Evolutionary conservation across 2,797 vertebrate genomes (phyloP), one percentile per base, ranked within the genome.

Genomic region (Mormyrops attenuatus): DNA sequence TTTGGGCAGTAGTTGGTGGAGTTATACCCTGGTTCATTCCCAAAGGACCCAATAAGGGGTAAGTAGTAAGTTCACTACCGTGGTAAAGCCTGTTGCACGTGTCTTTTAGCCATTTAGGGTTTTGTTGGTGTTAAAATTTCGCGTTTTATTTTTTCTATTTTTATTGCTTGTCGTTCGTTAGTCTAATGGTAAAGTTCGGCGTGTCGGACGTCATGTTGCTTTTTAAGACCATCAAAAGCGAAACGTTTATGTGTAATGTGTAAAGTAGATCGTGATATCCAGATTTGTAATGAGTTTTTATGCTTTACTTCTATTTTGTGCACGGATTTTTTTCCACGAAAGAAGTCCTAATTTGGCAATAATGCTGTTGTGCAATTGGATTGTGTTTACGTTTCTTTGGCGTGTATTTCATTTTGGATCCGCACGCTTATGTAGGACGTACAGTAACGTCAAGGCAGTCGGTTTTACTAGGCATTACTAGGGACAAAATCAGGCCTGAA

Each of bases 41-140:
- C 0, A 99, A 98, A 94, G 98, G 97, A 92, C 98, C 98, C 0
- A 99, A 99, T 94, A 95, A 96, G 93, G 98, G 98, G 98, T 99
- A 92, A 97, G 49, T 26, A 6, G 90, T 92, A 94, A 95, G 95
- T 95, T 91, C 13, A 0, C 34, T 85, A 92, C 93, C 92, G 49
- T n/a, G 13, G 49, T 73, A 52, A 88, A 77, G 69, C 69, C 3
- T 77, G 13, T 77, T 34, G 5, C 73, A 41, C 73, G 38, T 80
- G n/a, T 80, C 15, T 80, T 30, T 38, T 26, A 52, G 38, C 44
- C 15, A 80, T 80, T n/a, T 44, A 80, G 38, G 73, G 6, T 80
- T 80, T 80, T 80, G 73, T 85, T n/a, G 44, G 49, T 52, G 22
- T 52, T 52, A 5, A 73, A 26, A 15, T 17, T 38, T 44, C 34